These are phyloP conservation scores for Chrysotoxum bicinctum DNA, from an alignment of 2,888 invertebrate species.

Conservation along the genomic window DNA sequence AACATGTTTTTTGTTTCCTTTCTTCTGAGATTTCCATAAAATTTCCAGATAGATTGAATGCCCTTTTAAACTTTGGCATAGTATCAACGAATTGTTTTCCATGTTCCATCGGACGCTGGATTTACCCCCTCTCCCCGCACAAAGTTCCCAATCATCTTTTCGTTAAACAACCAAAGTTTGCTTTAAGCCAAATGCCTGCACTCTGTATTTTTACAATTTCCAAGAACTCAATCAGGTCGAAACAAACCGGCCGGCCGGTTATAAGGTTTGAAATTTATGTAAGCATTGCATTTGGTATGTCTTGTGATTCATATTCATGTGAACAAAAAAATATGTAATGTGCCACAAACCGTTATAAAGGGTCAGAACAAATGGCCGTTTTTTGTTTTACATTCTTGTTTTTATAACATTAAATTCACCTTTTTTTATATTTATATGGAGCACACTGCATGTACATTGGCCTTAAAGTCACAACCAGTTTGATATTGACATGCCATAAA, in stretches of 20 bases:
- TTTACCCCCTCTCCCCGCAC: background rate
- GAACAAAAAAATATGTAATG: background rate
- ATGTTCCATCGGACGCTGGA: background rate
- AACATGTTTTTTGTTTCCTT: background rate
- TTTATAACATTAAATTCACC: conserved; percentile 7
- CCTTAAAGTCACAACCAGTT: conserved; percentile 31
- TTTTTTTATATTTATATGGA: conserved; percentile 30
- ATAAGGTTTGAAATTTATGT: background rate
- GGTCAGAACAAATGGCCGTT: background rate
- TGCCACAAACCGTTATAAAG: conserved; percentile 14
- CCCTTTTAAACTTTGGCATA: conserved; percentile 24
- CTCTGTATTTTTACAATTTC: background rate
- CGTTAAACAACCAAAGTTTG: background rate
- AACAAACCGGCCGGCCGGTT: background rate
- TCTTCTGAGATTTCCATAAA: background rate
- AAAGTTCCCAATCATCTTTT: conserved; percentile 14
- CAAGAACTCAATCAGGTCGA: conserved; percentile 28
- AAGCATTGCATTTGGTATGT: background rate
- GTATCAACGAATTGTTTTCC: conserved; percentile 2
- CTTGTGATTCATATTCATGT: conserved; percentile 22
- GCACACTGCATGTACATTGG: conserved; percentile 28
- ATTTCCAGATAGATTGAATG: background rate
- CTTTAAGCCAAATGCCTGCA: background rate
- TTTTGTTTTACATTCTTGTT: background rate
- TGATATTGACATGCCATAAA: conserved; percentile 43